Percentiles rank a stretch among this genome's conserved stretches.
Evolutionary conservation across 2,888 invertebrate species (phyloP).

Genomic region (Heliothis peltigera): DNA sequence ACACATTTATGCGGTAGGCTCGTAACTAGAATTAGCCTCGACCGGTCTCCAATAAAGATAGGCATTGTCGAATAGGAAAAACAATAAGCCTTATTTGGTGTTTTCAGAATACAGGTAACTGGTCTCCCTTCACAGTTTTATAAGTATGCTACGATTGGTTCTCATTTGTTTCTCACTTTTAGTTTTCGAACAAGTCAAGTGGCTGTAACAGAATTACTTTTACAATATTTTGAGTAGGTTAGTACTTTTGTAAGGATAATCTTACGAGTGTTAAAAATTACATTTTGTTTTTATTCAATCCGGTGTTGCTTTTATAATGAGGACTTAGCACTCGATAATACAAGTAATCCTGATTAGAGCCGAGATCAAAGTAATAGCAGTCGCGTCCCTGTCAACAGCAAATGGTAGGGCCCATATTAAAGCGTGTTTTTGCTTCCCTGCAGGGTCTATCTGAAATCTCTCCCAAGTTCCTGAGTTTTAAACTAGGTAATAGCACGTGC

Average conservation of each 20-base stretch:
- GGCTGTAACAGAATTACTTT: neutral
- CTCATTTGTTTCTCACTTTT: conserved; percentile 2
- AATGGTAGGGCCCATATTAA: conserved; percentile 18
- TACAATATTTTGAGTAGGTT: too few species aligned
- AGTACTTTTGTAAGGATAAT: too few species aligned
- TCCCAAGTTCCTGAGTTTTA: conserved; percentile 28
- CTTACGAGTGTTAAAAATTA: too few species aligned
- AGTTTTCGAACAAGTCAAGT: neutral
- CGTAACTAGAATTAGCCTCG: conserved; percentile 39
- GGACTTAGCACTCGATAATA: neutral
- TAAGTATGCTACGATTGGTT: conserved; percentile 10
- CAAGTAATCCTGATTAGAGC: too few species aligned
- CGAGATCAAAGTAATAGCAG: too few species aligned
- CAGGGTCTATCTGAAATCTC: conserved; percentile 57
- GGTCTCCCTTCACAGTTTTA: conserved; percentile 23
- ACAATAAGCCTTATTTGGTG: conserved; percentile 54
- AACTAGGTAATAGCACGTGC: conserved; percentile 64
- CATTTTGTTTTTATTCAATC: too few species aligned
- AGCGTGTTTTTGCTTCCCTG: conserved; percentile 41
- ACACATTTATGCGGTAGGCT: conserved; percentile 27
- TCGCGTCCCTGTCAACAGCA: neutral
- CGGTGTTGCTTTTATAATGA: too few species aligned
- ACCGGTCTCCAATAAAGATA: conserved; percentile 55
- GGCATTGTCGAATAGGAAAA: conserved; percentile 50
- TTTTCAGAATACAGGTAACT: conserved; percentile 45